Base-by-base conservation (phyloP, 1,140 invertebrate genomes). In the Plutomurus gul region DNA sequence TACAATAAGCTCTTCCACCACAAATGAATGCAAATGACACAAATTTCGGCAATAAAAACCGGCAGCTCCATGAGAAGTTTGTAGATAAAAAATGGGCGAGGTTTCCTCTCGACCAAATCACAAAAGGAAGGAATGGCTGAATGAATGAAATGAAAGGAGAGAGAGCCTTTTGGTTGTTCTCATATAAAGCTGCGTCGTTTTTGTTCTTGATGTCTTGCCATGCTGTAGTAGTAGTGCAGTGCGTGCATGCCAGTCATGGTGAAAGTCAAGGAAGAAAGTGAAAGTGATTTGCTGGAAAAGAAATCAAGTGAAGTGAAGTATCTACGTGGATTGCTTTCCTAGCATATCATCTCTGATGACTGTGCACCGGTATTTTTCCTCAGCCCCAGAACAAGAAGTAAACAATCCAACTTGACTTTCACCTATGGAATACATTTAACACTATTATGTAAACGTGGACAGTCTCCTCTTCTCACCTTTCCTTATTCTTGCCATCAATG, bases 1-100 rank as follows among this genome's bases (percentile, higher is more conserved):
- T 65, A 36, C 56, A 33, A 73, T 40, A 73, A 47, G 37, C 36
- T 73, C 20, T 73, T 11, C 71, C 43, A n/a, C n/a, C n/a, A 40
- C 71, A 43, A 73, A 73, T 73, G 71, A 73, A 73, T 73, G 71
- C 71, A 73, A 73, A 73, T 73, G 71, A 73, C 43, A 73, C 71
- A 73, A 73, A 73, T 73, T 73, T 73, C 43, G 43, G 37, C 71
- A 40, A 73, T 73, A 73, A 73, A 73, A 73, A 43, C 71, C 71
- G 37, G 43, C 71, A 73, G 37, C 43, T 73, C 43, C 71, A 43
- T 65, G 56, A 65, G 22, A 65, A 65, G 27, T 65, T 65, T 65
- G 56, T 65, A 65, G 56, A 65, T 65, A 65, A 65, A 65, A 65
- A 65, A 65, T 65, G 56, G 56, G 56, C 56, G 56, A 65, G 56